Base-by-base conservation (phyloP, 2,888 invertebrate genomes). In the Epistrophella euchroma region DNA sequence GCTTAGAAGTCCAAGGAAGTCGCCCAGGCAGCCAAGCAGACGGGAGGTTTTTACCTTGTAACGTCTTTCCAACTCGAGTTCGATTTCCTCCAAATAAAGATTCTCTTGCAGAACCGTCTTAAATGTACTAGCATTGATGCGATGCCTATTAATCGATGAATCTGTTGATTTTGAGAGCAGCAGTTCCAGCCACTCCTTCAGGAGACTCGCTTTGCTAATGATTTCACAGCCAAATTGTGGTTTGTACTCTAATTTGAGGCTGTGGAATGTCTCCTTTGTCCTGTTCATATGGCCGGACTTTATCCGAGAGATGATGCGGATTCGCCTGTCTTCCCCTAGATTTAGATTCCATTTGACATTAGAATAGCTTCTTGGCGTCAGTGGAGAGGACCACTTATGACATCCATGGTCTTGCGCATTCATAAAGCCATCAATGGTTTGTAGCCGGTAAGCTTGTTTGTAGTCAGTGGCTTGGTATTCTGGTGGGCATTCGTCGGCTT, bases 141-240 rank as follows among this genome's bases (percentile, higher is more conserved):
- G 90, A 0, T 89, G 72, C 15, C 91, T 91, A 10, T 45, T 2
- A 0, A 73, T 70, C 1, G 17, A 0, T 2, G 77, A 4, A 0
- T 66, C 15, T 0, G 25, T 4, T 1, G 62, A 28, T 2, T 28
- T 56, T 7, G 55, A 85, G 0, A 91, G 77, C 22, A 87, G 88
- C 3, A 92, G 55, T 11, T 89, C 89, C 2, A 92, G 62, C 92
- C 92, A 92, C 17, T 90, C 89, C 13, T 88, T 82, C 2, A 91
- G 66, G 11, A 92, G 78, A 71, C 90, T 90, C 64, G 89, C 90
- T 56, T 91, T 91, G 15, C 90, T 89, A 88, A 90, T 88, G 6
- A 90, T 73, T 81, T 91, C 91, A 76, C 90, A 91, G 0, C 91
- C 91, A 73, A 91, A 91, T n/a, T 89, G 79, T 0, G 91, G 88